These are phyloP conservation scores for Tauraco erythrolophus DNA, from an alignment of 2,113 vertebrate genomes.

Conservation along the genomic window DNA sequence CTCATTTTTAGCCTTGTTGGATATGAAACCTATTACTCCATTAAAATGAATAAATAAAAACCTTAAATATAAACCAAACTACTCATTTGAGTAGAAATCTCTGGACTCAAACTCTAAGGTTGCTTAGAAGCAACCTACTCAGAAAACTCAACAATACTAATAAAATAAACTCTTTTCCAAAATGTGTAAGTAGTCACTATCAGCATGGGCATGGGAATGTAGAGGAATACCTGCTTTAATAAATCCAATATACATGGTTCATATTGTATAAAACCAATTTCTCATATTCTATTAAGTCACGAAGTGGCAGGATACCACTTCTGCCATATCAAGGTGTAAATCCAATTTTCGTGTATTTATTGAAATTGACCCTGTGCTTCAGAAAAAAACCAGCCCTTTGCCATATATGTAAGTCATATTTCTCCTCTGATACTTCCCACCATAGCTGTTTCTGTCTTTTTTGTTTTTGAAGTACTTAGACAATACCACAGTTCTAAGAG, in stretches of 20 bases:
- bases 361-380: neutral
- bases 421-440: neutral
- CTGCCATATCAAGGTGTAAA: neutral
- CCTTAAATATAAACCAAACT: neutral
- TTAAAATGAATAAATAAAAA: neutral
- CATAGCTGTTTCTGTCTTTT: neutral
- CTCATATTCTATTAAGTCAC: neutral
- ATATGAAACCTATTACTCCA: neutral
- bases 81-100: neutral
- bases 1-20: neutral
- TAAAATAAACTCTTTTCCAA: neutral
- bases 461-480: neutral
- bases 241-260: neutral
- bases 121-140: neutral
- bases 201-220: neutral
- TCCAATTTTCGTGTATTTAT: neutral
- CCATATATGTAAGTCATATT: neutral
- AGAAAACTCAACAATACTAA: neutral
- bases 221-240: neutral
- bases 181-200: neutral
- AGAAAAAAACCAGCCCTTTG: neutral
- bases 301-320: neutral
- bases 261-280: neutral
- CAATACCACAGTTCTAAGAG: neutral
- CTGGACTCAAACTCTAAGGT: neutral